Base-by-base conservation (phyloP, 2,888 invertebrate genomes). In the Deroplatys truncata region DNA sequence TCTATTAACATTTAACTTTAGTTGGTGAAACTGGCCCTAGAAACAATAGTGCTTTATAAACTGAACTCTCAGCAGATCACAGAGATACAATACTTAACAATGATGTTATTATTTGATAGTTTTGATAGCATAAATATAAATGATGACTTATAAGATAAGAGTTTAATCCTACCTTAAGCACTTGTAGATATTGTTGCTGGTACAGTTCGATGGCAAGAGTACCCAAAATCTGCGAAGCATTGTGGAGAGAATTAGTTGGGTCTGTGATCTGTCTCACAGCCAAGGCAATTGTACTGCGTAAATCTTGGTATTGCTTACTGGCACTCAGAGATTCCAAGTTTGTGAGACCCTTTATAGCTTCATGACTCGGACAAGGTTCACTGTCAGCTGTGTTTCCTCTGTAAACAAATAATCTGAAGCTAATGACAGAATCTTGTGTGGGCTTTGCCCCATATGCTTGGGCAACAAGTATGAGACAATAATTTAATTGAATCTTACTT, bases 261-360 rank as follows among this genome's bases (percentile, higher is more conserved):
- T 91, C 91, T 88, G 91, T 91, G n/a, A 92, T 91, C 72, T 91
- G 92, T 87, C 92, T 92, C 16, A 94, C 92, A 28, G 94, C 93
- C 87, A 93, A 92, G 90, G 94, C 94, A 29, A 94, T 92, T 72
- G 93, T 93, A 49, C 92, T 92, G 89, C 93, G 93, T 10, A 94
- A 91, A 72, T 94, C 94, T 5, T 92, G 91, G 91, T 94, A 94
- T 89, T 94, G 93, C 90, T 94, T 94, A 90, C 93, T 94, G 20
- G 91, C 90, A 84, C 93, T 90, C 31, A 94, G 92, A 25, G 92
- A 92, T 91, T 94, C 94, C 83, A 94, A 92, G 83, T 92, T 91
- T 87, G 93, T 93, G 92, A 94, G 93, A 15, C 93, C 93, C 91
- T 93, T 93, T 16, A 94, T 91, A 10, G 94, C 94, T 90, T 94